Base-by-base conservation (phyloP, 2,888 invertebrate genomes). In the Ischnus inquisitorius region DNA sequence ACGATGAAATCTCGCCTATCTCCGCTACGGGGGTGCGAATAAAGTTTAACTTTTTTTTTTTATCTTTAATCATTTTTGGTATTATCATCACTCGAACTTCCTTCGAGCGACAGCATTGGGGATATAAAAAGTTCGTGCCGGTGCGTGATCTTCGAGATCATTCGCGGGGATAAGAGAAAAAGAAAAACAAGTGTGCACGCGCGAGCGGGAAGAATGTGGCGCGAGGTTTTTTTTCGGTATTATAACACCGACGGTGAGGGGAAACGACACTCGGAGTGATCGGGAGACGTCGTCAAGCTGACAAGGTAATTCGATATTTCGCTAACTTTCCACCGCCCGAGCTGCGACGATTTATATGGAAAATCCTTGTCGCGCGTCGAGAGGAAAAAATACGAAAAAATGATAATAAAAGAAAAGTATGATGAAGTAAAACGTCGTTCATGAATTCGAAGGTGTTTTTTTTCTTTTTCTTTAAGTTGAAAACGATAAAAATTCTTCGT, bases 271-370 rank as follows among this genome's bases (percentile, higher is more conserved):
- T 72, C 64, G 54, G 72, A 79, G 79, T 76, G 83, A 84, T 77
- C 65, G 82, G 65, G 76, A 71, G 51, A 79, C 83, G 64, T 84
- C 78, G 43, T 62, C 64, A 25, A 16, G 16, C 64, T 81, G 78
- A 78, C 69, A 84, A 84, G 84, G 84, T 84, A 84, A 84, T 72
- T 79, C 75, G 78, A 81, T 84, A 81, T 74, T 80, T 62, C 57
- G 60, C 43, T 48, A 5, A 46, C 16, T 28, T 62, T 74, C 6
- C 43, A 14, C 25, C 43, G 14, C 22, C 14, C 10, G 46, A 0
- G 54, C 19, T 16, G 10, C 22, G 3, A 0, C 16, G 39, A 64
- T 60, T 39, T 60, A 41, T 60, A 28, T 43, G 71, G 25, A 60
- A 72, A 43, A 71, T 72, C 41, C 25, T 10, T 25, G 10, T 64